Percentiles rank a stretch among this genome's conserved stretches.
These are phyloP conservation scores for Podarcis siculus DNA, from an alignment of 2,797 vertebrate species.

Conservation along the genomic window DNA sequence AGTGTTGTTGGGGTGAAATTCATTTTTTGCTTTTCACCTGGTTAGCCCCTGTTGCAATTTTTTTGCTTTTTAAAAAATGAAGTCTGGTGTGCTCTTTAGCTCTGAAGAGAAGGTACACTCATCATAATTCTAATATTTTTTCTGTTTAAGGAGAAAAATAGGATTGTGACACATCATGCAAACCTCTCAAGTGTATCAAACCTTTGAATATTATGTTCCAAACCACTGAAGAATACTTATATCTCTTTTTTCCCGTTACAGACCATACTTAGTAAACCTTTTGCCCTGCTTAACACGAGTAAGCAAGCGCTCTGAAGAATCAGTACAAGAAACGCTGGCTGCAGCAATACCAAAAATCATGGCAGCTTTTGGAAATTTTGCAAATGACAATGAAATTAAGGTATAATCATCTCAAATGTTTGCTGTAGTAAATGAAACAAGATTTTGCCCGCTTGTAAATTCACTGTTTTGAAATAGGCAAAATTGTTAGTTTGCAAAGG, in stretches of 20 bases:
- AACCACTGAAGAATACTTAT: background rate
- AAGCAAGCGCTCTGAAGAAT: constrained; percentile 92
- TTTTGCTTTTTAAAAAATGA: background rate
- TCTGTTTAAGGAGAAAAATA: background rate
- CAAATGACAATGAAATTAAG: constrained; percentile 97
- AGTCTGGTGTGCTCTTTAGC: background rate
- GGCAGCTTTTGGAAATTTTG: constrained; percentile 93
- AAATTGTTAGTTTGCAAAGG: background rate
- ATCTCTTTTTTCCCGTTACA: constrained; percentile 50
- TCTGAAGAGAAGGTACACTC: background rate
- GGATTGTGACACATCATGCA: background rate
- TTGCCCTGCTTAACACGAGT: constrained; percentile 93
- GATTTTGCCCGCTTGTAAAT: background rate
- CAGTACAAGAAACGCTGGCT: constrained; percentile 93
- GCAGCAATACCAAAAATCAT: constrained; percentile 94
- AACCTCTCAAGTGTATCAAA: background rate
- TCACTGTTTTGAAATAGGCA: background rate
- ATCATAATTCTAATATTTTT: background rate
- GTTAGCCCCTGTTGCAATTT: background rate
- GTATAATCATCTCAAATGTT: constrained; percentile 73
- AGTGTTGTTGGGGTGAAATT: background rate
- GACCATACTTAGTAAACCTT: constrained; percentile 95
- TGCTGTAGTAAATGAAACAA: background rate
- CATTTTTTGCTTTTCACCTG: background rate
- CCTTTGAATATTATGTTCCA: background rate